Base-by-base conservation (phyloP, 2,888 invertebrate genomes). In the Colostygia pectinataria region DNA sequence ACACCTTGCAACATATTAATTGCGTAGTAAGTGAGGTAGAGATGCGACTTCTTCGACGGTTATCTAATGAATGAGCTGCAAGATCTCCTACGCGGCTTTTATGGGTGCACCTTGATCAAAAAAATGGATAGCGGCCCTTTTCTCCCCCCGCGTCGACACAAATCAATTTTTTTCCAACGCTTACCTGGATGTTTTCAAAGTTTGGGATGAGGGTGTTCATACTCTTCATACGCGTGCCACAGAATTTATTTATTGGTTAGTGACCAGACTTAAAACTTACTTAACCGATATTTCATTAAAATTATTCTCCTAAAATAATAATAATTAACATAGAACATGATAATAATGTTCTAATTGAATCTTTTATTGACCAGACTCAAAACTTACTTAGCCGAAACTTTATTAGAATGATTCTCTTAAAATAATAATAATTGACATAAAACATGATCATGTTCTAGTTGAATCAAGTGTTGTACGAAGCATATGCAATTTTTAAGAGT, bases 211-310 rank as follows among this genome's bases (percentile, higher is more conserved):
- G 64, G 65, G 63, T 66, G 67, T 71, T 71, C 66, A 68, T 80
- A 80, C 87, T 66, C 68, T 71, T 71, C 66, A 68, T 80, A 80
- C 87, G 78, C 86, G 87, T 88, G 87, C 86, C 88, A 80, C 73
- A 75, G 71, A 79, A 80, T 80, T 71, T 71, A 68, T 61, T 55
- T 56, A 77, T 76, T 69, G 68, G 67, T 40, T 57, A 41, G 68
- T 73, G 75, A 75, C 73, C 72, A 62, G 55, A 53, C 55, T 61
- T 48, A 60, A 51, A n/a, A n/a, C n/a, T 58, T 5, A 25, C 24
- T 29, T 8, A 27, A 15, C n/a, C n/a, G n/a, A n/a, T n/a, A n/a
- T 23, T 44, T 24, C 10, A 24, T 37, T 44, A 9, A 32, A 32
- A 33, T 10, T 20, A 20, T 20, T 4, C 5, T n/a, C n/a, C n/a